A percentile compares a stretch with the other conserved stretches of the same genome.
Evolutionary conservation across 1,140 invertebrate genomes (phyloP).

Genomic region (Gonatopus flavifemur): DNA sequence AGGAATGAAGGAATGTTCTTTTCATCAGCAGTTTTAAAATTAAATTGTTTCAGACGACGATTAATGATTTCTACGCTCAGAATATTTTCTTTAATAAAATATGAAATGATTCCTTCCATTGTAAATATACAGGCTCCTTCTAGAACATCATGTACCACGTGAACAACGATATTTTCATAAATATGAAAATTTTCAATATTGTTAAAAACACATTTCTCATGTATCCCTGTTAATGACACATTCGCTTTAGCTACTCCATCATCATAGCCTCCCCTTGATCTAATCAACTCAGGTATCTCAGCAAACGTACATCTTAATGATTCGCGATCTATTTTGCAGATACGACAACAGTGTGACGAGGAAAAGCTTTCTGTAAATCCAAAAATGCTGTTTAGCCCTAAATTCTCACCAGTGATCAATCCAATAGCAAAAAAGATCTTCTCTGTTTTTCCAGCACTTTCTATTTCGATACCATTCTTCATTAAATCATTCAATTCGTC

Average conservation of each 20-base stretch:
- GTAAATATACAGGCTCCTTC: constrained; percentile 15
- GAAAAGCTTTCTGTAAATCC: background rate
- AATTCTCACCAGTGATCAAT: background rate
- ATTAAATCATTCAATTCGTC: background rate
- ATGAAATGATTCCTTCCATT: constrained; percentile 4
- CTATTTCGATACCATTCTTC: background rate
- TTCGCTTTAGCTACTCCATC: no score
- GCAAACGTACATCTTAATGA: background rate
- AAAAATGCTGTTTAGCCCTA: background rate
- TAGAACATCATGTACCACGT: constrained; percentile 11
- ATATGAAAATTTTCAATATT: constrained; percentile 6
- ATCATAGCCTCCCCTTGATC: background rate
- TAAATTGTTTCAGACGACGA: constrained; percentile 1
- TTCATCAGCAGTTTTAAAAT: background rate
- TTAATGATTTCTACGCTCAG: constrained; percentile 11
- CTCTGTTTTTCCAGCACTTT: background rate
- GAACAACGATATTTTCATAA: constrained; percentile 12
- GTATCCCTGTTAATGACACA: background rate
- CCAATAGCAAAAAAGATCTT: background rate
- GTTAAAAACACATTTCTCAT: background rate
- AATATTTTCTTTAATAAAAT: constrained; percentile 13
- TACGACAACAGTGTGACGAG: background rate
- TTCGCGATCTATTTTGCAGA: background rate
- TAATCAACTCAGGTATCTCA: background rate
- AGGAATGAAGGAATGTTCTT: background rate